These are phyloP conservation scores for Bactericera cockerelli DNA, from an alignment of 1,140 invertebrate genomes.

Conservation along the genomic window DNA sequence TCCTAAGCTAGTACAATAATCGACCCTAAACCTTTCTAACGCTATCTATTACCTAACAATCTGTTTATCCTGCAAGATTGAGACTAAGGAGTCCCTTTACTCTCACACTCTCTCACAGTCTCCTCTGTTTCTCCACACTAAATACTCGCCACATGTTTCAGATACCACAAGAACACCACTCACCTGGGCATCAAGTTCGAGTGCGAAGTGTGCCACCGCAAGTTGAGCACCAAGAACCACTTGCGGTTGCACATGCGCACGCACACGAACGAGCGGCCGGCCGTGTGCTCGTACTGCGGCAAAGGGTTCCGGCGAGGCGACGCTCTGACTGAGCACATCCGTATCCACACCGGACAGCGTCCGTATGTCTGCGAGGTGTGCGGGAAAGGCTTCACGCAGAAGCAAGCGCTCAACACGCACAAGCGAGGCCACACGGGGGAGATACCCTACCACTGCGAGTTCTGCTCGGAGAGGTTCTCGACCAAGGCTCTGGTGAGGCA, in stretches of 20 bases:
- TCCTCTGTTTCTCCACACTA: too few species aligned
- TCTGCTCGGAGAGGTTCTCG: conserved; percentile 51
- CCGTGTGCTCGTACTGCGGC: conserved; percentile 69
- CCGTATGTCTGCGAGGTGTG: conserved; percentile 34
- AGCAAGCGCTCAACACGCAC: conserved; percentile 55
- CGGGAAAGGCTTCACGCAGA: conserved; percentile 46
- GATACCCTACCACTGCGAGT: conserved; percentile 42
- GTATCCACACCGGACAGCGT: conserved; percentile 32
- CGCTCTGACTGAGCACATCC: conserved; percentile 38
- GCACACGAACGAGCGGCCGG: conserved; percentile 83
- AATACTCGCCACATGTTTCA: too few species aligned
- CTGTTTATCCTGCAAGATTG: too few species aligned
- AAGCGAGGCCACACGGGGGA: conserved; percentile 52
- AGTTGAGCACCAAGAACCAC: conserved; percentile 56
- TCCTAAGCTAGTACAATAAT: too few species aligned
- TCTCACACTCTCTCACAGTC: too few species aligned
- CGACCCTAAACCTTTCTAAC: too few species aligned
- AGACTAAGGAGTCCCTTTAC: too few species aligned
- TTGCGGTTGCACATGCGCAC: conserved; percentile 69
- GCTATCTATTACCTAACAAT: too few species aligned
- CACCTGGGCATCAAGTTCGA: conserved; percentile 31
- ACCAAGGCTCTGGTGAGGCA: neutral
- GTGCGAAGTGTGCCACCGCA: conserved; percentile 59
- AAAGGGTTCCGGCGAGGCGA: conserved; percentile 71
- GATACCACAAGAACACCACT: conserved; percentile 7